Percentiles rank a stretch among this genome's conserved stretches.
Evolutionary conservation across 2,888 invertebrate species (phyloP).

Genomic region (Mimumesa dahlbomi): DNA sequence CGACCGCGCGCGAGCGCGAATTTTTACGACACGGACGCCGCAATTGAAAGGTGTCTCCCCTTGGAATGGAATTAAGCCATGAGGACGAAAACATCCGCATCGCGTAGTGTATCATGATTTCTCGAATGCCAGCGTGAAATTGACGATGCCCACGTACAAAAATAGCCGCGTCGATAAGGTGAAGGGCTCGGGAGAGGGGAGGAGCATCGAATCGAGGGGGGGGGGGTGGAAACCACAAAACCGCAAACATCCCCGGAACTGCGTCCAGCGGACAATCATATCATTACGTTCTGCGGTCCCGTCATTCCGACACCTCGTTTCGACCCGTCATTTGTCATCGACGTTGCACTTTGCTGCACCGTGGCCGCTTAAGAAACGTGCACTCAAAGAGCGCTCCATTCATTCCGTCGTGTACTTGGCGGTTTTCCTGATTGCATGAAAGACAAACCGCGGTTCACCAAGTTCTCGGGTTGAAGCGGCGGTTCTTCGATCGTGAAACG

Average conservation of each 20-base stretch:
- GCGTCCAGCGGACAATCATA: slow-evolving; percentile 77
- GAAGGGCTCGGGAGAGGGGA: slow-evolving; percentile 7
- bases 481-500: not conserved
- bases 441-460: slow-evolving; percentile 11
- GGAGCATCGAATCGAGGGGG: slow-evolving; percentile 64
- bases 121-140: slow-evolving; percentile 46
- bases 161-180: slow-evolving; percentile 34
- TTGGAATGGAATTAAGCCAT: slow-evolving; percentile 10
- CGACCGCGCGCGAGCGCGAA: not conserved
- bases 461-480: not conserved
- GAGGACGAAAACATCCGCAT: slow-evolving; percentile 10
- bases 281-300: slow-evolving; percentile 78
- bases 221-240: slow-evolving; percentile 78
- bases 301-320: slow-evolving; percentile 78
- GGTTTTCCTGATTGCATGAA: slow-evolving; percentile 53
- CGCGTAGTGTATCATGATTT: slow-evolving; percentile 35
- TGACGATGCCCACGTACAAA: slow-evolving; percentile 45
- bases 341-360: slow-evolving; percentile 61
- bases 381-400: slow-evolving; percentile 41
- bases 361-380: slow-evolving; percentile 56
- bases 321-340: slow-evolving; percentile 76
- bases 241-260: slow-evolving; percentile 75
- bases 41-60: too few species aligned
- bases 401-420: slow-evolving; percentile 28
- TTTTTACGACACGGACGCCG: not conserved